These are phyloP conservation scores for Siniperca knerii DNA, from an alignment of 2,113 vertebrate species.

Conservation along the genomic window DNA sequence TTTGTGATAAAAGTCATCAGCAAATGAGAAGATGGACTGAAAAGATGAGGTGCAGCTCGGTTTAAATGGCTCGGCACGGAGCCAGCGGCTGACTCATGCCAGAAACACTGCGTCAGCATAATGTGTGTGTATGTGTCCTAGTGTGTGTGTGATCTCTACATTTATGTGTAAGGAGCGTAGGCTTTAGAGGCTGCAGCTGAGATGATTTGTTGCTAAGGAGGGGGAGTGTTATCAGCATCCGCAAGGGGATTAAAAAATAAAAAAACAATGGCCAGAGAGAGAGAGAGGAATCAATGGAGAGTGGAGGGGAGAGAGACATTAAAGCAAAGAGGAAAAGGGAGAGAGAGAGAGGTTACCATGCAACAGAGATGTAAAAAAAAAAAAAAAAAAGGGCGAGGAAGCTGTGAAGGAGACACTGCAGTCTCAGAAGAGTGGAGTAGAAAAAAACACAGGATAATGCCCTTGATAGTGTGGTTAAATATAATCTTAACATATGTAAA, in stretches of 20 bases:
- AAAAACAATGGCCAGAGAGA: slow-evolving; percentile 17
- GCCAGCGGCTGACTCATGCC: slow-evolving; percentile 47
- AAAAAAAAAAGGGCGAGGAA: slow-evolving; percentile 8
- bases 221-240: slow-evolving; percentile 32
- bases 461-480: not conserved
- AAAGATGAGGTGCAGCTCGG: not conserved
- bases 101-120: slow-evolving; percentile 47
- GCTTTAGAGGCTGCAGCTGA: slow-evolving; percentile 11
- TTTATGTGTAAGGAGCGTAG: not conserved
- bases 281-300: not conserved
- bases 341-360: slow-evolving; percentile 42
- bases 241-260: slow-evolving; percentile 6
- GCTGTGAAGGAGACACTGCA: slow-evolving; percentile 30
- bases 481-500: not conserved
- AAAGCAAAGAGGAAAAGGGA: not conserved
- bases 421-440: slow-evolving; percentile 2
- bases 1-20: slow-evolving; percentile 11
- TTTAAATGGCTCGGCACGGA: slow-evolving; percentile 19
- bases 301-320: not conserved
- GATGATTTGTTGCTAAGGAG: slow-evolving; percentile 49
- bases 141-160: not conserved
- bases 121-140: slow-evolving; percentile 4
- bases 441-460: not conserved
- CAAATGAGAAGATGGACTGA: slow-evolving; percentile 9
- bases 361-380: slow-evolving; percentile 30